Evolutionary conservation across 2,888 invertebrate species (phyloP).

Genomic region (Xestia sexstrigata): DNA sequence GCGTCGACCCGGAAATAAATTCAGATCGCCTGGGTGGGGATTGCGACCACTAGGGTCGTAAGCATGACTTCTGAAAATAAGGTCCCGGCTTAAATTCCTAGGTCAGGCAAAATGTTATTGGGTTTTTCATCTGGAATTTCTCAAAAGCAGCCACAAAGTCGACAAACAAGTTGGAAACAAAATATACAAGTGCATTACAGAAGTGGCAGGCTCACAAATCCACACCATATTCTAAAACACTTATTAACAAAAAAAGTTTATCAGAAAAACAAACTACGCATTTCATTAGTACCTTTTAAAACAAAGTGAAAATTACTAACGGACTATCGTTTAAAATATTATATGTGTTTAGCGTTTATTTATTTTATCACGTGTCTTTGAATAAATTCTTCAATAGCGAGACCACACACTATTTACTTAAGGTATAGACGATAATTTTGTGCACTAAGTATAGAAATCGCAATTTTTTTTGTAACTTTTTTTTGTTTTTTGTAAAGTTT

Average conservation of each 20-base stretch:
- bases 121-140: background rate
- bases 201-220: background rate
- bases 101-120: too few species aligned
- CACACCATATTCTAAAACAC: background rate
- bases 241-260: background rate
- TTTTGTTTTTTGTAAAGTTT: background rate
- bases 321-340: constrained; percentile 35
- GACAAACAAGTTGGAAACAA: too few species aligned
- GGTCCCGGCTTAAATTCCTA: too few species aligned
- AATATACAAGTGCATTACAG: background rate
- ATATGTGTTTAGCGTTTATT: constrained; percentile 42
- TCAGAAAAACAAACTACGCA: constrained; percentile 2
- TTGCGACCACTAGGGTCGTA: too few species aligned
- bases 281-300: constrained; percentile 12
- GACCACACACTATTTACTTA: constrained; percentile 56
- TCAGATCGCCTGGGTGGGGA: too few species aligned
- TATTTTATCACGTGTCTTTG: constrained; percentile 36
- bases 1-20: too few species aligned
- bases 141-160: background rate
- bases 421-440: constrained; percentile 31
- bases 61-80: too few species aligned
- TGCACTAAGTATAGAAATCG: background rate
- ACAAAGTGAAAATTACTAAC: constrained; percentile 33
- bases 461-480: background rate
- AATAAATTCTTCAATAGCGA: constrained; percentile 28